Percentiles rank a stretch among this genome's conserved stretches.
Evolutionary conservation across 92 coral and sea anemone species (phyloP).

Genomic region (Palythoa heliodiscus): DNA sequence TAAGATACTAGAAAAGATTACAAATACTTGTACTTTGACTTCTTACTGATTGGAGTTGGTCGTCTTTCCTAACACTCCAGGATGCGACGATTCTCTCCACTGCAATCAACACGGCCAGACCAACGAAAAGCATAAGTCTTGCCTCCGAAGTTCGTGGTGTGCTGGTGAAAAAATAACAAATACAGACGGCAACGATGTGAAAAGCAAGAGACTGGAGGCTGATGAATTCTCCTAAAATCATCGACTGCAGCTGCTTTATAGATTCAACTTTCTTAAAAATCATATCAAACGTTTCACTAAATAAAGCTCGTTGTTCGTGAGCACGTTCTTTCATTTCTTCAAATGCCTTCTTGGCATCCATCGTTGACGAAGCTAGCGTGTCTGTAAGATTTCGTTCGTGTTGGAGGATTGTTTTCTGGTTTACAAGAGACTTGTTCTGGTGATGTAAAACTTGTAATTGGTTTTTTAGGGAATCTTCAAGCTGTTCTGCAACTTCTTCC

Average conservation of each 20-base stretch:
- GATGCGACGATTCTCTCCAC: conserved; percentile 78
- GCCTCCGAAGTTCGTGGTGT: conserved; percentile 94
- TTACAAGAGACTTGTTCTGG: conserved; percentile 80
- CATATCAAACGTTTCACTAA: conserved; percentile 93
- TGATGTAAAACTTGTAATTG: conserved; percentile 73
- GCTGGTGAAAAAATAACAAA: conserved; percentile 91
- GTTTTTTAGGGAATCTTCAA: conserved; percentile 79
- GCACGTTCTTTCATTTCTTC: conserved; percentile 90
- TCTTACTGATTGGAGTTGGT: conserved; percentile 53
- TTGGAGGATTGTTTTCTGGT: conserved; percentile 80
- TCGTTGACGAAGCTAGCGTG: conserved; percentile 82
- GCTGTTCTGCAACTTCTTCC: conserved; percentile 81
- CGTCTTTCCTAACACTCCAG: conserved; percentile 71
- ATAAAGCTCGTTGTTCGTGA: conserved; percentile 77
- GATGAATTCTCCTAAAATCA: conserved; percentile 97
- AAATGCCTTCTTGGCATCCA: conserved; percentile 84
- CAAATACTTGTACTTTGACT: neutral
- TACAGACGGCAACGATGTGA: conserved; percentile 83
- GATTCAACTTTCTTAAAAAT: conserved; percentile 90
- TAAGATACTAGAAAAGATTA: no score
- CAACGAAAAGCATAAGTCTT: conserved; percentile 79
- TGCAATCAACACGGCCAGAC: conserved; percentile 67
- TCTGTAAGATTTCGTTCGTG: conserved; percentile 69
- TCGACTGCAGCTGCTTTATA: conserved; percentile 86
- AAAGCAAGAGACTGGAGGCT: conserved; percentile 94